phyloP scores from a whole-genome alignment of 2,113 vertebrate species.

The Pomatorhinus ruficollis region DNA sequence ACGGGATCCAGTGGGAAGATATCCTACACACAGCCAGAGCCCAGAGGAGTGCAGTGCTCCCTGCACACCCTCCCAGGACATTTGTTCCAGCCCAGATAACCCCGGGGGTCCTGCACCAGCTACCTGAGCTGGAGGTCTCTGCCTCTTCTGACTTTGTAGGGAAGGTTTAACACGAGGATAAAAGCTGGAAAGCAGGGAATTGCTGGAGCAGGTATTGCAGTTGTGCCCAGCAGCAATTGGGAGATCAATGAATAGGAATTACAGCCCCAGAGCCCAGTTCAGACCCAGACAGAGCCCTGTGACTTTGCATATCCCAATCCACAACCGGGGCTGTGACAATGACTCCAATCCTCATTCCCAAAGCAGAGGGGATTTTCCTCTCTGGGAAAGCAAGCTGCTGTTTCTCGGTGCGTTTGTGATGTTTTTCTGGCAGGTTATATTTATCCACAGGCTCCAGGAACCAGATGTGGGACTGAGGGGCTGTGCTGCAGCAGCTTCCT shows the following conservation, averaged over 20 bases:
- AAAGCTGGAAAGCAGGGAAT: background rate
- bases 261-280: background rate
- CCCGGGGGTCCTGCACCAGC: background rate
- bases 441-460: background rate
- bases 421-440: background rate
- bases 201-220: background rate
- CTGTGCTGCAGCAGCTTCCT: background rate
- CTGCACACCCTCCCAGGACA: background rate
- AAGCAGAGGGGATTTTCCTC: background rate
- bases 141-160: background rate
- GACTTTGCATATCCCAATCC: background rate
- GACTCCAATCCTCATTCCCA: background rate
- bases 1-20: rapidly evolving
- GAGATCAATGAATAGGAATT: background rate
- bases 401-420: background rate
- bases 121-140: background rate
- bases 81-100: rapidly evolving
- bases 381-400: background rate
- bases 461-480: background rate
- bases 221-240: background rate
- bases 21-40: background rate
- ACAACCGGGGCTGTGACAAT: background rate
- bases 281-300: background rate
- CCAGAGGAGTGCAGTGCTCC: background rate
- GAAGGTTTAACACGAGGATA: background rate